phyloP scores from a whole-genome alignment of 2,113 vertebrate genomes.

The Pleuronectes platessa region DNA sequence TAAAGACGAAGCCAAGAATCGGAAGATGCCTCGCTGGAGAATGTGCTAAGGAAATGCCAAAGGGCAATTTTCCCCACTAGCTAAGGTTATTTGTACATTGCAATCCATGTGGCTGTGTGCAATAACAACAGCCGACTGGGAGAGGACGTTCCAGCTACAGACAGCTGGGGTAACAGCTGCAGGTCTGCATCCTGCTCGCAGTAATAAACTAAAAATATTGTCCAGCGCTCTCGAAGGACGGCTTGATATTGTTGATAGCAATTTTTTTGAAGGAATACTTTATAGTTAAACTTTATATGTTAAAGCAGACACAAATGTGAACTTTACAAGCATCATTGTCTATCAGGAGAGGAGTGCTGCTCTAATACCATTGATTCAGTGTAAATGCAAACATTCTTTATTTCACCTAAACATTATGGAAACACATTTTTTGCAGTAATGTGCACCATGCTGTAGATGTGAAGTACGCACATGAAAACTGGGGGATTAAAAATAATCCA shows the following conservation, averaged over 20 bases:
- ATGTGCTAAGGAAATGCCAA: conserved; percentile 51
- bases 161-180: conserved; percentile 35
- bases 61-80: conserved; percentile 39
- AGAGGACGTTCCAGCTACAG: conserved; percentile 30
- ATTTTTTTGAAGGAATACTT: neutral
- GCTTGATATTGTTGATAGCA: neutral
- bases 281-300: neutral
- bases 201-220: conserved; percentile 16
- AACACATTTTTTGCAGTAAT: neutral
- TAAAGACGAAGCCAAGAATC: conserved; percentile 43
- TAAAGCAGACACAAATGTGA: neutral
- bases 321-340: neutral
- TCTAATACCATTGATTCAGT: neutral
- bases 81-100: conserved; percentile 33
- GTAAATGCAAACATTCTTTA: neutral
- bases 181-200: conserved; percentile 6
- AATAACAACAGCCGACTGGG: conserved; percentile 35
- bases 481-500: neutral
- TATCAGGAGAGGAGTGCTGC: neutral
- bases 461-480: neutral
- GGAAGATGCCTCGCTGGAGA: conserved; percentile 40
- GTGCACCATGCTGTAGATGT: neutral
- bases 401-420: neutral
- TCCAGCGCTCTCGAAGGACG: neutral
- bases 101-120: conserved; percentile 38